Base-by-base conservation (phyloP, 2,888 invertebrate species). In the Helicoverpa assulta region DNA sequence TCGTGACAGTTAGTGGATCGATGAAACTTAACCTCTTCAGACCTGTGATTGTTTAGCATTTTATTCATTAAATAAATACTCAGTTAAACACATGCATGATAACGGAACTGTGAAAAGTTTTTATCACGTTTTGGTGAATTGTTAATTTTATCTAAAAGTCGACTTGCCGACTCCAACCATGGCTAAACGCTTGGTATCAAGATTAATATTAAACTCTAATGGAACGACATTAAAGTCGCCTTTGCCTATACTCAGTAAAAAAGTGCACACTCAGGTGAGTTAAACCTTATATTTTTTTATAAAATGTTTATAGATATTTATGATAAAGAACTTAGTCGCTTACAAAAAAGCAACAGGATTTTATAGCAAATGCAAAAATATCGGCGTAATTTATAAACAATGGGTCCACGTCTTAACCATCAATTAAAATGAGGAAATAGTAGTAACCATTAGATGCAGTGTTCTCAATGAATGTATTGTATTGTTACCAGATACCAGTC, bases 401-500 rank as follows among this genome's bases (percentile, higher is more conserved):
- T 33, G 10, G 33, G 33, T 6, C 26, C 26, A 3, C 26, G 26
- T 26, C 26, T 4, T 26, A 26, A 10, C 33, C 33, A 33, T 33
- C 33, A 33, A 33, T 7, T 33, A 33, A 33, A 33, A 8, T 33
- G 2, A 33, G 33, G 8, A 33, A 33, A 33, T 33, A 33, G 10
- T 33, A 33, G 33, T 8, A 10, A 33, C 33, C 33, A 33, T 8
- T 33, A 8, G 10, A 2, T 33, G 10, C 33, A 33, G 8, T 33
- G 8, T 33, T 33, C 33, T 33, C 33, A 33, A 33, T 2, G 4
- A 40, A 14, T 40, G 0, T 40, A 14, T 40, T 40, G 40, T 40
- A 40, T 40, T 40, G 12, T 14, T 14, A 40, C 40, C 83, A 95
- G 95, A 81, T 89, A 53, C 87, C 96, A 82, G 93, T 90, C 10